phyloP scores from a whole-genome alignment of 2,888 invertebrate genomes.

The Mechanitis mazaeus region DNA sequence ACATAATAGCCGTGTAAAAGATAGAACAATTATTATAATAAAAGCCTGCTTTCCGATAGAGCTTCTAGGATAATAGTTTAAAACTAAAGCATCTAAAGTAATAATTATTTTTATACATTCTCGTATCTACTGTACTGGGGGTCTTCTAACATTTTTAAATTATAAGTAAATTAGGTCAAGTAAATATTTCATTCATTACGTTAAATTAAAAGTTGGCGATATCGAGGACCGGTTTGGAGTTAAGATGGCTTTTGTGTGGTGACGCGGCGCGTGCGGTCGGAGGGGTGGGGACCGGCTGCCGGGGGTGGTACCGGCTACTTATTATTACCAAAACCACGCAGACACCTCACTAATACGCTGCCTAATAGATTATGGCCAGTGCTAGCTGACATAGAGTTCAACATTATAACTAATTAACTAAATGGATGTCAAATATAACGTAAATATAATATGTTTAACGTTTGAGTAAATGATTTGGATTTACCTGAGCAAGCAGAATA shows the following conservation, averaged over 20 bases:
- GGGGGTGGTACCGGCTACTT: slow-evolving; percentile 55
- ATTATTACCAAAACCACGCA: slow-evolving; percentile 54
- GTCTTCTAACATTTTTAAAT: background rate
- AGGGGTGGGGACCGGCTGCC: slow-evolving; percentile 40
- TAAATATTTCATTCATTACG: slow-evolving; percentile 36
- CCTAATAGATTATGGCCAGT: background rate
- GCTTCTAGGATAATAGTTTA: background rate
- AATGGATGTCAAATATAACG: too few species aligned
- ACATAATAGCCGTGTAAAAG: background rate
- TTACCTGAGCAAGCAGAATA: too few species aligned
- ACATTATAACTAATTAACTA: background rate
- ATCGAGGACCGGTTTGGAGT: slow-evolving; percentile 35
- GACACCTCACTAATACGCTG: slow-evolving; percentile 48
- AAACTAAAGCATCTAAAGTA: background rate
- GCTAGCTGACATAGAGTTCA: background rate
- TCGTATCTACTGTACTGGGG: too few species aligned
- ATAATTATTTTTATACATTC: background rate
- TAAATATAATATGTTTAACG: too few species aligned
- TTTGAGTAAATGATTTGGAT: too few species aligned
- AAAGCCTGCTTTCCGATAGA: background rate
- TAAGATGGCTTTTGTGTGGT: slow-evolving; percentile 44
- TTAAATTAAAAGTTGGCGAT: slow-evolving; percentile 37
- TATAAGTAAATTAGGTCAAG: slow-evolving; percentile 28
- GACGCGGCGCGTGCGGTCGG: slow-evolving; percentile 44
- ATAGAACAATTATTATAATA: slow-evolving; percentile 2